These are phyloP conservation scores for Asobara japonica DNA, from an alignment of 1,140 invertebrate species.

Conservation along the genomic window DNA sequence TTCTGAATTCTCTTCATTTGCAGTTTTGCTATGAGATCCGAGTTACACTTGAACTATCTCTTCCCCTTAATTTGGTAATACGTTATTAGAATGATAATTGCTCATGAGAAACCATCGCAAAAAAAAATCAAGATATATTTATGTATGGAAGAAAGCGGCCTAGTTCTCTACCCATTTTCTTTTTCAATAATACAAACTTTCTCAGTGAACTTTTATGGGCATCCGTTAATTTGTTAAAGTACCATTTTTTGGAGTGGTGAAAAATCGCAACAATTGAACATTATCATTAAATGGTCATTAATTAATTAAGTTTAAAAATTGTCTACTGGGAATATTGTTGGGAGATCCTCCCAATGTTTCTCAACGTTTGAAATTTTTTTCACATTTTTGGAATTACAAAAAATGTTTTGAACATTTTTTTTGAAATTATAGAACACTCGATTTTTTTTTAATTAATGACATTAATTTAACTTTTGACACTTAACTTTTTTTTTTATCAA, in stretches of 20 bases:
- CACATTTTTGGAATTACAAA: too few species aligned
- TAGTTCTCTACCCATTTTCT: not conserved
- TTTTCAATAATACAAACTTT: not conserved
- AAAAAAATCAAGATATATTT: not conserved
- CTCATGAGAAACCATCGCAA: not conserved
- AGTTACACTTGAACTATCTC: not conserved
- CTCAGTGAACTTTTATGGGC: not conserved
- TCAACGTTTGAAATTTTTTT: too few species aligned
- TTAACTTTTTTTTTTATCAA: not conserved
- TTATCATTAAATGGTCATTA: too few species aligned
- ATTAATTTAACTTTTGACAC: too few species aligned
- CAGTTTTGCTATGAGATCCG: not conserved
- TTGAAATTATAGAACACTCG: too few species aligned
- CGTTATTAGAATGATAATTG: not conserved
- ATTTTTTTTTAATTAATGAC: too few species aligned
- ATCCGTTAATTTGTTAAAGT: not conserved
- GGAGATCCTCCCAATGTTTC: too few species aligned
- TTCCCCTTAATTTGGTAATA: not conserved
- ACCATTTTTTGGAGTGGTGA: too few species aligned
- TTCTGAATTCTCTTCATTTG: not conserved
- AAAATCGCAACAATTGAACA: too few species aligned
- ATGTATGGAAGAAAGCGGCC: not conserved
- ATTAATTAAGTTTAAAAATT: too few species aligned
- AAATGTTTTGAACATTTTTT: too few species aligned
- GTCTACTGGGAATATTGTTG: too few species aligned